Conservation (phyloP, 2,797 vertebrate genomes). For the Ctenochaetus hawaiiensis region DNA sequence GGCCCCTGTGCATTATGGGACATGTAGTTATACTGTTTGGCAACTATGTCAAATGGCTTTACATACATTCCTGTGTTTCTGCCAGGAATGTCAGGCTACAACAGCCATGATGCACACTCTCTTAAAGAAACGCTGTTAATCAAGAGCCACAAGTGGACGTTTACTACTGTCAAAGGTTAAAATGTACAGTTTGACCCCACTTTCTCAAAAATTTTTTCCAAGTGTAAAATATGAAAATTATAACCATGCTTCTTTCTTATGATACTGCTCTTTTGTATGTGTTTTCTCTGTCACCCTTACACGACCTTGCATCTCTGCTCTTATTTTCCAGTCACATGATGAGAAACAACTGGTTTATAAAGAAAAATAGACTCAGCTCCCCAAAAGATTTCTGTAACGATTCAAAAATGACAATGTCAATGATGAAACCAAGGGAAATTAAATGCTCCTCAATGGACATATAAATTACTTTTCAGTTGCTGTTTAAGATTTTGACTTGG, state of each 20-base stretch:
- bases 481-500: slow-evolving; percentile 21
- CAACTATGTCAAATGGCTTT: too few species aligned
- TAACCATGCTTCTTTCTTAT: background rate
- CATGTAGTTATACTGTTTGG: too few species aligned
- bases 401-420: background rate
- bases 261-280: background rate
- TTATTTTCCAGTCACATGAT: slow-evolving; percentile 4
- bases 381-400: background rate
- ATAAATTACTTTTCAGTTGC: slow-evolving; percentile 11
- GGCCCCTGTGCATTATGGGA: too few species aligned
- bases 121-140: slow-evolving; percentile 2
- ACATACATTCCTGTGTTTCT: too few species aligned
- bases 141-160: background rate
- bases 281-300: slow-evolving; percentile 3
- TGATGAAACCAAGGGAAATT: background rate
- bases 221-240: background rate
- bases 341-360: background rate
- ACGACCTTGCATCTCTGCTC: background rate
- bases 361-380: background rate
- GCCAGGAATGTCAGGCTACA: background rate
- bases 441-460: background rate
- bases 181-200: background rate
- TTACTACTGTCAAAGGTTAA: background rate
- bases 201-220: background rate
- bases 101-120: slow-evolving; percentile 5